phyloP scores from a whole-genome alignment of 30 jellyfish, hydroid and myxozoan genomes.

The Turritopsis rubra region DNA sequence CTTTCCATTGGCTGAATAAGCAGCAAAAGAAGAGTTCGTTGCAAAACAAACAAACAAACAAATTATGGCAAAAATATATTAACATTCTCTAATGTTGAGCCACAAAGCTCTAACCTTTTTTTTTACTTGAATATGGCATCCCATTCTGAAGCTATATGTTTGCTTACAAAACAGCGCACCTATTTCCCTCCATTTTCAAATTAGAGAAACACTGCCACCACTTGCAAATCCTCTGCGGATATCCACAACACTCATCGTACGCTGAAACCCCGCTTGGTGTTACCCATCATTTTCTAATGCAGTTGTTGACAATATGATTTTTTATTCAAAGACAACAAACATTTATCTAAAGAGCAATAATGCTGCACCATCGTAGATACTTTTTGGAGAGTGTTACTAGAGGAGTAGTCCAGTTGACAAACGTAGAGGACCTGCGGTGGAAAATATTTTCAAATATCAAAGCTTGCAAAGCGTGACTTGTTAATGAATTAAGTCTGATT shows the following conservation, averaged over 20 bases:
- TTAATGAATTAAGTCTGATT: background rate
- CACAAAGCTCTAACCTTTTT: too few relatives aligned
- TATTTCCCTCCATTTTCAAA: background rate
- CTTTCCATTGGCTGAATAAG: too few relatives aligned
- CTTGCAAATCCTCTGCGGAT: too few relatives aligned
- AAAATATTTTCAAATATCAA: background rate
- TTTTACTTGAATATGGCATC: too few relatives aligned
- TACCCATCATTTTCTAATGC: background rate
- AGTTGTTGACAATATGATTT: background rate
- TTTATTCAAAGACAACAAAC: background rate
- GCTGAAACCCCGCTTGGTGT: background rate
- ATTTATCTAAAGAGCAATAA: background rate
- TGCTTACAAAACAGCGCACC: background rate
- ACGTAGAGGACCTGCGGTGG: background rate
- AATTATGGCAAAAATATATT: too few relatives aligned
- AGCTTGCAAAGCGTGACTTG: background rate
- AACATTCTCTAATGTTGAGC: too few relatives aligned
- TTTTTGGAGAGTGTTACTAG: background rate
- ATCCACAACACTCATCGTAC: background rate
- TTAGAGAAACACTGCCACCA: too few relatives aligned
- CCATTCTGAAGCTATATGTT: too few relatives aligned
- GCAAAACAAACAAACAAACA: too few relatives aligned
- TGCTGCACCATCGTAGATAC: background rate
- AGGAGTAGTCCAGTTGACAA: background rate
- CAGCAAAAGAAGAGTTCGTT: too few relatives aligned